Base-by-base conservation (phyloP, 1,140 invertebrate genomes). In the Oncopeltus fasciatus region DNA sequence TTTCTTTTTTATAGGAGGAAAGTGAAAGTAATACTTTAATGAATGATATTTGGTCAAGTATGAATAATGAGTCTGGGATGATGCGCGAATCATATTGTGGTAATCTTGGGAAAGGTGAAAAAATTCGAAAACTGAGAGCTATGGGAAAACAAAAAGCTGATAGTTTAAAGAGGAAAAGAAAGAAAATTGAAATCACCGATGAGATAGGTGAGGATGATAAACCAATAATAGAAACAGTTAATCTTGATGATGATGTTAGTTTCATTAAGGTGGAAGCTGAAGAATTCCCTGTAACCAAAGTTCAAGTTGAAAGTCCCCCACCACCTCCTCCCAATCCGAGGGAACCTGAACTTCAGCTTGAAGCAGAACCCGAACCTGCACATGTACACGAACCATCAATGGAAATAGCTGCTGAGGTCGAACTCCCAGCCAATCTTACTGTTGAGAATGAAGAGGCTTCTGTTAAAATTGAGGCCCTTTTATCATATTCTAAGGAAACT, bases 41-140 rank as follows among this genome's bases (percentile, higher is more conserved):
- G 47, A 65, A 61, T 56, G 53, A 65, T 21, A 57, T 64, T 20
- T 65, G 60, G 64, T 57, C 64, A 2, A 65, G 60, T 57, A 44
- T 65, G 43, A 56, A 20, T 20, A 11, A 20, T 24, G 46, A 62
- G 18, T 29, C 56, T 21, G 60, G 56, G 20, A 46, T 62, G 12
- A 27, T n/a, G n/a, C n/a, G n/a, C n/a, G n/a, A n/a, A n/a, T n/a
- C 26, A 26, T 29, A 65, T 58, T 18, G 29, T 26, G 38, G 62
- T 11, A 29, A 53, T 33, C 33, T 65, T 24, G 8, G n/a, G 8
- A 29, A 38, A 61, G 43, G 57, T 43, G 24, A 64, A 64, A 43
- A 59, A 59, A 51, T 49, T 1, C 26, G 27, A n/a, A 65, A 65
- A 33, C 26, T 60, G 59, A 65, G 46, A 47, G 31, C 14, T 27